Evolutionary conservation across 37 sponge, comb jelly and placozoan genomes (phyloP), one percentile per base, ranked within the genome.

Genomic region (Theonella swinhoei): DNA sequence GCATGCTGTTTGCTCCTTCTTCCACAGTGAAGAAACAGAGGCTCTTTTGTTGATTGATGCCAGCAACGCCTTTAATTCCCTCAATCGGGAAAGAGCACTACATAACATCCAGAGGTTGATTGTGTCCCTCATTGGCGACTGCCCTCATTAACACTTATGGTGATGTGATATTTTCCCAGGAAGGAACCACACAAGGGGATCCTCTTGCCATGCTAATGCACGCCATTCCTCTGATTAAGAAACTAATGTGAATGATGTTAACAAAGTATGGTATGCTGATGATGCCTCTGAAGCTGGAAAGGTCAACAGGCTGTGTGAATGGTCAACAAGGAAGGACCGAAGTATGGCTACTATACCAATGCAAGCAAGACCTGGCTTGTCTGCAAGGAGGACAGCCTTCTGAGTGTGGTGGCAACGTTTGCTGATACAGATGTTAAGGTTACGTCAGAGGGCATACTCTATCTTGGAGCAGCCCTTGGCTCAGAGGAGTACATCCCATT

Each of bases 311-410:
- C n/a, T n/a, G n/a, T 24, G 79, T 34, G 79, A 70, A 70, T 80
- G 82, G 82, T 82, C 26, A 67, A 42, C 35, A 76, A 34, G 41
- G 61, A 47, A 25, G 85, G 85, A 33, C 85, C 85, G 20, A 65
- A 41, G 29, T 84, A 43, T 84, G 85, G 85, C n/a, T 84, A 84
- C 70, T 84, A 67, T 39, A 28, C 69, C 11, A 84, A 84, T 60
- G 83, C 83, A 25, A 35, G 37, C 64, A 83, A 83, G 68, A 74
- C 83, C 19, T 80, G 81, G 81, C 67, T 82, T 20, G 34, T 77
- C 61, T 33, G 37, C 62, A 77, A 77, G 35, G 32, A 77, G 64
- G 38, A 77, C 73, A 11, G 17, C 40, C 9, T 11, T 72, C 39
- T 40, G 8, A 19, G 9, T 28, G 73, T 40, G 4, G n/a, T 9